Evolutionary conservation across 2,113 vertebrate genomes (phyloP).

Genomic region (Podocnemis expansa): DNA sequence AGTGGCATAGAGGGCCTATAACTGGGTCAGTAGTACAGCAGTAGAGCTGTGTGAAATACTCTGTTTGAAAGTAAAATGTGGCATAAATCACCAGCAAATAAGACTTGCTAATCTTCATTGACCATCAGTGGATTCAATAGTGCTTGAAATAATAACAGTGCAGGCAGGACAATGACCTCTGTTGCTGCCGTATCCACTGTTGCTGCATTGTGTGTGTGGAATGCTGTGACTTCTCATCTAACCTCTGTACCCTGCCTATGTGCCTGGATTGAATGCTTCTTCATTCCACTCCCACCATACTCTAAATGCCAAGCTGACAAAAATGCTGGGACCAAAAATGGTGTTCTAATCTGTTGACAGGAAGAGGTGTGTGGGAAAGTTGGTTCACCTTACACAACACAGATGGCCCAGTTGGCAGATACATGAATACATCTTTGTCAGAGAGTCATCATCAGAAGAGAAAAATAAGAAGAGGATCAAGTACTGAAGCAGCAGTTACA

Average conservation of each 20-base stretch:
- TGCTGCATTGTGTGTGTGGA: neutral
- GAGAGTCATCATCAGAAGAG: neutral
- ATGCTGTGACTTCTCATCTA: neutral
- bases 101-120: neutral
- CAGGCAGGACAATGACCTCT: neutral
- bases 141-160: neutral
- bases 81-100: constrained; percentile 18
- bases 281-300: neutral
- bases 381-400: neutral
- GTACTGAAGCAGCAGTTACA: constrained; percentile 19
- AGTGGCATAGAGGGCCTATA: constrained; percentile 27
- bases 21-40: constrained; percentile 49
- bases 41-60: constrained; percentile 31
- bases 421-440: fast-evolving
- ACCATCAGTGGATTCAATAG: neutral
- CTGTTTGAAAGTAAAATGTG: constrained; percentile 36
- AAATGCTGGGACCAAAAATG: no score
- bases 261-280: neutral
- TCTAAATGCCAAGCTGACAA: neutral
- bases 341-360: neutral
- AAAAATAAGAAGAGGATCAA: neutral
- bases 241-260: neutral
- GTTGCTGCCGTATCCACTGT: neutral
- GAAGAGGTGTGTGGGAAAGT: neutral
- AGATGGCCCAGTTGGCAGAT: neutral